Evolutionary conservation across 2,888 invertebrate genomes (phyloP), one percentile per base, ranked within the genome.

Genomic region (Phalangium opilio): DNA sequence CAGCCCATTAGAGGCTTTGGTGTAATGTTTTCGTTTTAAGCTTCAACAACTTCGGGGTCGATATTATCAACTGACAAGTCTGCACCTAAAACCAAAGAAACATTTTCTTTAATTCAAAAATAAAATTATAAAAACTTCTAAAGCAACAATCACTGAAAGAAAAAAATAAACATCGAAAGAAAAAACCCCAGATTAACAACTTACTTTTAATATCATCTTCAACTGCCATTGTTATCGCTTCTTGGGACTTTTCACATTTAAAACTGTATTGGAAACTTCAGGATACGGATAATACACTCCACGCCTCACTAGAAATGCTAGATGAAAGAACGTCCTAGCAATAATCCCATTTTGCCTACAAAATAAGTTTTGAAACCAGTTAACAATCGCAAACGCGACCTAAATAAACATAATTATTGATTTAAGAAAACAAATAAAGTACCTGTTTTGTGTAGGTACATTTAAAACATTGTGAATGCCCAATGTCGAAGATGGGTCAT

Each of bases 191-290:
- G 12, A 2, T 10, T 8, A 18, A 12, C 21, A n/a, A 32, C 8
- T 21, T 27, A 14, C 14, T n/a, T 27, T 17, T n/a, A n/a, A 43
- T 2, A 27, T n/a, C 14, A 21, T 14, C n/a, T 21, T 3, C 14
- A 8, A 21, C 38, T 18, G 40, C 19, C 27, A 21, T 27, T 41
- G 1, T 34, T 10, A 38, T 32, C 35, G 18, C 27, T 12, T 43
- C 27, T 49, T 27, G 27, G 27, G 8, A 49, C 51, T 45, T 49
- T 41, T 51, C 51, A 32, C 50, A 45, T 44, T 47, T 2, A 56
- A 39, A 42, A 56, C 54, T 38, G 54, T 53, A 32, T 51, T 49
- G 2, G 50, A 49, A 2, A 56, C 55, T 48, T 56, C 54, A 3
- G 50, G 36, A 47, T 53, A 56, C 8, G 27, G 27, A 27, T 27